Base-by-base conservation (phyloP, 2,113 vertebrate species). In the Lepisosteus oculatus region DNA sequence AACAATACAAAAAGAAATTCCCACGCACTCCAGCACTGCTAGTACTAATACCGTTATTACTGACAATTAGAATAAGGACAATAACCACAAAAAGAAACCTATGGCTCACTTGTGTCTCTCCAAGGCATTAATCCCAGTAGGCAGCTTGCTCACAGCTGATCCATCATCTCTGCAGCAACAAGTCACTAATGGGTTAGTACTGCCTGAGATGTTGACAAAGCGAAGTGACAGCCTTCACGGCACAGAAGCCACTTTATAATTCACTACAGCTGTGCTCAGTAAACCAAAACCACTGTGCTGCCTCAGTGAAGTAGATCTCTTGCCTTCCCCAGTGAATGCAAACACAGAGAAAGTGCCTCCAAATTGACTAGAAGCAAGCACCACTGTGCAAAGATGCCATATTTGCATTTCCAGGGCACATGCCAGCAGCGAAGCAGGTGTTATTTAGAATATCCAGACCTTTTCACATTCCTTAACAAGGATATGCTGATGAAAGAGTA, bases 41-140 rank as follows among this genome's bases (percentile, higher is more conserved):
- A 59, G 1, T 59, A 59, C 11, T 12, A 8, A 59, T 59, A 59
- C 7, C 13, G 13, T 11, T 59, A 59, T 14, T 4, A 59, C 7
- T 59, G 13, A 59, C 13, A 12, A 13, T 59, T 11, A 59, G 7
- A 59, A 59, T 13, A 59, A n/a, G 4, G 13, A 13, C n/a, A 59
- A 13, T 59, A 59, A 13, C n/a, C 7, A 59, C 8, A 59, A 59
- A 59, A 59, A 59, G 8, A 4, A 14, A 4, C 56, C 56, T 59
- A 12, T 3, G 13, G 13, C 56, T 3, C 56, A 59, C 11, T 14
- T 6, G 7, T 17, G 29, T 61, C 42, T 61, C 9, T 17, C 41
- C 5, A 42, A 68, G 59, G 47, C 66, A 72, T 69, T 65, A 67
- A 55, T 69, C 44, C 14, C 71, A 55, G 68, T 61, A 13, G 41